These are phyloP conservation scores for Hylyphantes graminicola DNA, from an alignment of 1,140 invertebrate species.

Conservation along the genomic window DNA sequence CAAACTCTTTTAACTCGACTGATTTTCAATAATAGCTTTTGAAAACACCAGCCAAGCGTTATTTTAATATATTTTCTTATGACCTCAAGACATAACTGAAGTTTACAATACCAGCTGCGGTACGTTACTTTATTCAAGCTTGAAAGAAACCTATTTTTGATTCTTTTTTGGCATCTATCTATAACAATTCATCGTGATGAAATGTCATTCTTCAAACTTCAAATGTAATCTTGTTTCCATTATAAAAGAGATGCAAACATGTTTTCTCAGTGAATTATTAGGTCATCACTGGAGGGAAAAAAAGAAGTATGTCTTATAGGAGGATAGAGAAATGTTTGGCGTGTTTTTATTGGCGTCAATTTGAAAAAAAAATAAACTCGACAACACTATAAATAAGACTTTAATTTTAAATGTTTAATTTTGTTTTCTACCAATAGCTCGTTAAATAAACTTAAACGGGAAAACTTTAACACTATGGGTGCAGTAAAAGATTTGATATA, in stretches of 20 bases:
- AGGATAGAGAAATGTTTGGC: no score
- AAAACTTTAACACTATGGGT: no score
- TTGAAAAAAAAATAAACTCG: no score
- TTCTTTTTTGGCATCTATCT: conserved; percentile 36
- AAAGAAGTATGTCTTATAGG: neutral
- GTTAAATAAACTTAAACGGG: no score
- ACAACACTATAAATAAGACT: no score
- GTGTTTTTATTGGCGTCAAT: no score
- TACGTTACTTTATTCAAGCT: conserved; percentile 6
- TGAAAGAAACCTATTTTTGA: conserved; percentile 33
- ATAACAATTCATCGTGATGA: conserved; percentile 27
- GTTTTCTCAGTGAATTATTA: conserved; percentile 47
- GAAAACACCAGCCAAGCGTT: conserved; percentile 13
- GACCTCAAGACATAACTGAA: conserved; percentile 20
- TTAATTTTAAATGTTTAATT: no score
- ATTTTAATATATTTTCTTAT: conserved; percentile 30
- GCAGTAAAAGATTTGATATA: no score
- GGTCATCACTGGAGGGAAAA: conserved; percentile 29
- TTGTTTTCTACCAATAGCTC: no score
- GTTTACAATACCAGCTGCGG: neutral
- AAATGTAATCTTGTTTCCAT: conserved; percentile 51
- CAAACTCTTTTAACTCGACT: no score
- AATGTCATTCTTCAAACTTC: conserved; percentile 36
- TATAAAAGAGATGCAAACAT: conserved; percentile 32
- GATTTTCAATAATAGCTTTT: conserved; percentile 19